Conservation (phyloP, 2,797 vertebrate species). For the Halcyon badia region DNA sequence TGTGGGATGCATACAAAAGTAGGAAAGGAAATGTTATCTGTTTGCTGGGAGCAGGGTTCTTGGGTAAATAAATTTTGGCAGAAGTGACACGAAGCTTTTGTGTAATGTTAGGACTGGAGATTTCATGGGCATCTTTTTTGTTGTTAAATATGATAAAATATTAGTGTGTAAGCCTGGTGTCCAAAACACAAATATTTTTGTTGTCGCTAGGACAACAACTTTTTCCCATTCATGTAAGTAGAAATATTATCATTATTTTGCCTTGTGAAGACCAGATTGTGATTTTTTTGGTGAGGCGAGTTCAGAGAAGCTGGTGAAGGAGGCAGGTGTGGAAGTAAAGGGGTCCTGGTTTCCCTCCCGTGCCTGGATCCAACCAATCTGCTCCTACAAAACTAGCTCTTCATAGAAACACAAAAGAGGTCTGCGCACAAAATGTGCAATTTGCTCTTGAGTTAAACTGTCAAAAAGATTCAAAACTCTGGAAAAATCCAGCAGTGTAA, state of each 20-base stretch:
- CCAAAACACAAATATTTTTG: background rate
- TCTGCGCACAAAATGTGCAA: background rate
- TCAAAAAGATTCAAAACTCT: background rate
- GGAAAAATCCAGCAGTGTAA: background rate
- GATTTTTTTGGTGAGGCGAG: background rate
- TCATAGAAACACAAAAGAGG: background rate
- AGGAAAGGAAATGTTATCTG: background rate
- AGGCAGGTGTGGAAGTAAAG: background rate
- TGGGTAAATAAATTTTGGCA: background rate
- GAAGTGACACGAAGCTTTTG: background rate
- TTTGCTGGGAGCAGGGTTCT: background rate
- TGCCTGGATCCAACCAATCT: background rate
- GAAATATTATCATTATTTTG: background rate
- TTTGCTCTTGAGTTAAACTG: background rate
- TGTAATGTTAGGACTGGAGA: background rate
- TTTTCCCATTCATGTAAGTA: background rate
- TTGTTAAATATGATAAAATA: background rate
- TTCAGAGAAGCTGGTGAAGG: background rate
- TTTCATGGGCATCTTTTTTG: background rate
- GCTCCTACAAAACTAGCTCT: background rate
- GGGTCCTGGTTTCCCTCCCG: background rate
- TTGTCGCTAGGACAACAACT: background rate
- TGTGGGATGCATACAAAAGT: background rate
- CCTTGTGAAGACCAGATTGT: background rate
- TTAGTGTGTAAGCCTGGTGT: background rate